Conservation (phyloP, 2,888 invertebrate genomes). For the Drosophila atripex region DNA sequence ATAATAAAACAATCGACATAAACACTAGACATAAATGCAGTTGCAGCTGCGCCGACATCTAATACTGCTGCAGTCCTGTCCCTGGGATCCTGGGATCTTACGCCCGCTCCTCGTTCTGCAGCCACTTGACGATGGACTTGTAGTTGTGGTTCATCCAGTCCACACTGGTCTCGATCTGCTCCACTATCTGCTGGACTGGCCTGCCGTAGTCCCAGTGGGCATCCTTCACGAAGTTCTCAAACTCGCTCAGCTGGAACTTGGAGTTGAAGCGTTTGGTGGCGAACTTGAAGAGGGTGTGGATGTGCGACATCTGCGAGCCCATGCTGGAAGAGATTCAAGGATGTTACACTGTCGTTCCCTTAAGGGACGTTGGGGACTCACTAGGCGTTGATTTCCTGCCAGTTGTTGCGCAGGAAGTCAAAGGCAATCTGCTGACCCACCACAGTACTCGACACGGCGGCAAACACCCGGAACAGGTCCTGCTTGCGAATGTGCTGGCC, state of each 20-base stretch:
- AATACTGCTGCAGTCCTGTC: conserved; percentile 63
- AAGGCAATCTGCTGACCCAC: conserved; percentile 93
- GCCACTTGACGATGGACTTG: conserved; percentile 90
- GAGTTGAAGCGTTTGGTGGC: conserved; percentile 90
- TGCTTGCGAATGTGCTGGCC: conserved; percentile 93
- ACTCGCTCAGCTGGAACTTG: conserved; percentile 90
- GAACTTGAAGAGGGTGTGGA: conserved; percentile 89
- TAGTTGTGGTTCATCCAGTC: conserved; percentile 93
- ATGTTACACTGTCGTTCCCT: background rate
- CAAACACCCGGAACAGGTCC: conserved; percentile 91
- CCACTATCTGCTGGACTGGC: conserved; percentile 91
- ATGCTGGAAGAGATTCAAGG: conserved; percentile 85
- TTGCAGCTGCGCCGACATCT: conserved; percentile 37
- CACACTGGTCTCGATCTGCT: conserved; percentile 91
- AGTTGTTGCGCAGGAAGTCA: conserved; percentile 90
- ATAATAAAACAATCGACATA: conserved; percentile 48
- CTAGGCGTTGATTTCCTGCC: conserved; percentile 89
- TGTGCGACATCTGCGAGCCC: conserved; percentile 88
- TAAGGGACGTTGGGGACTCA: conserved; percentile 84
- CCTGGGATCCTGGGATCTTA: conserved; percentile 17
- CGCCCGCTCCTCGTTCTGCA: conserved; percentile 80
- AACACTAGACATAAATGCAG: conserved; percentile 62
- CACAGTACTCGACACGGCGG: conserved; percentile 89
- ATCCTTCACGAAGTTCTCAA: conserved; percentile 88
- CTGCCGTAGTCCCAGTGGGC: conserved; percentile 89